Evolutionary conservation across 2,113 vertebrate species (phyloP).

Genomic region (Hypanus sabinus): DNA sequence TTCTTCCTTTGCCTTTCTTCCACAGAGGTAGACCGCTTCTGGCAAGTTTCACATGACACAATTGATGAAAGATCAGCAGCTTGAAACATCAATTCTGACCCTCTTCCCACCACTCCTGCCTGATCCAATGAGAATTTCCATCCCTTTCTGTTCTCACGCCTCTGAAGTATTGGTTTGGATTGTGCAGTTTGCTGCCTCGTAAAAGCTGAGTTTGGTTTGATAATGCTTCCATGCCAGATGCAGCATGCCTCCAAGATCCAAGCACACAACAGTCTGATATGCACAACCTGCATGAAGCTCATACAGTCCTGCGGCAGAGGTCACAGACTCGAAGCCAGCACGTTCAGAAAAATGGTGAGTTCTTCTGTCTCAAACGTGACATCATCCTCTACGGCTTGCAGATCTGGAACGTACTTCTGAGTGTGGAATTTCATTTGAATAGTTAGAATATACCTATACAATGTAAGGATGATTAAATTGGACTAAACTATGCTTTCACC

Average conservation of each 20-base stretch:
- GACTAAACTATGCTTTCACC: slow-evolving; percentile 1
- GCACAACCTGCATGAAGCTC: background rate
- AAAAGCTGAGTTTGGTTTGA: background rate
- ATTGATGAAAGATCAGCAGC: no score
- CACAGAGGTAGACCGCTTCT: no score
- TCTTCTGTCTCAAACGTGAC: background rate
- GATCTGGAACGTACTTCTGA: background rate
- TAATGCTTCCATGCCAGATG: background rate
- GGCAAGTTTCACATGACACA: no score
- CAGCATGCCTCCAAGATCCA: background rate
- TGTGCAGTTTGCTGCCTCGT: background rate
- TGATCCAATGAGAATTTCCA: background rate
- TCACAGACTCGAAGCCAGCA: background rate
- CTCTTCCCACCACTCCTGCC: background rate
- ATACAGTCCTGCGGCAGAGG: background rate
- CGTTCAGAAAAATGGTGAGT: background rate
- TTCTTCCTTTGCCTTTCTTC: no score
- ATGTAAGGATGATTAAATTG: background rate
- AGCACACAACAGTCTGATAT: background rate
- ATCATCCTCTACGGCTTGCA: background rate
- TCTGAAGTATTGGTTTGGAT: background rate
- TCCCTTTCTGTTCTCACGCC: background rate
- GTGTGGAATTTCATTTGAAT: background rate
- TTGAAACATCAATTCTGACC: no score
- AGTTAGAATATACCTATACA: background rate